Evolutionary conservation across 1,140 invertebrate species (phyloP).

Genomic region (Campodea augens): DNA sequence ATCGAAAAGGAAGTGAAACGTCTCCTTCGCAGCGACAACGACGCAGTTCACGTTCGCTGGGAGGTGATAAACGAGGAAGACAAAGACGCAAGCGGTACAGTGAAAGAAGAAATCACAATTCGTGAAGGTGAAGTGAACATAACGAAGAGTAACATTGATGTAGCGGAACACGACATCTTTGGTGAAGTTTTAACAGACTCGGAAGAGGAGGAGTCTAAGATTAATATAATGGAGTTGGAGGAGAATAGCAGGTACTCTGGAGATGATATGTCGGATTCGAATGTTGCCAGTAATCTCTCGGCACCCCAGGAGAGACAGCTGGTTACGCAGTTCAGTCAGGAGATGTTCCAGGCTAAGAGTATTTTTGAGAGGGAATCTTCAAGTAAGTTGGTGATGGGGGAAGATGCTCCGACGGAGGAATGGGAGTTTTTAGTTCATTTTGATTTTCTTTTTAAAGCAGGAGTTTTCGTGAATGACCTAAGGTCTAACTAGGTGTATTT

Average conservation of each 20-base stretch:
- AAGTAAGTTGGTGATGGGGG: background rate
- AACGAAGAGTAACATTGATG: conserved; percentile 11
- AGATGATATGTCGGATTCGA: conserved; percentile 54
- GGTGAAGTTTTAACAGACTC: conserved; percentile 38
- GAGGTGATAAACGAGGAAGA: conserved; percentile 85
- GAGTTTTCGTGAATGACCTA: background rate
- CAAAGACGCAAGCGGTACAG: conserved; percentile 28
- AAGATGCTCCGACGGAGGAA: background rate
- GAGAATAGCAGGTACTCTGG: conserved; percentile 54
- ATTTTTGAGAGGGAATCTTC: conserved; percentile 5
- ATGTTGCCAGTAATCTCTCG: too few relatives aligned
- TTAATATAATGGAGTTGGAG: conserved; percentile 54
- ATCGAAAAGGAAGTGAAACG: conserved; percentile 92
- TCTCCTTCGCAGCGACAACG: conserved; percentile 74
- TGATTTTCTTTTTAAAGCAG: background rate
- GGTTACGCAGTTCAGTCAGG: conserved; percentile 32
- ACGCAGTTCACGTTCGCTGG: conserved; percentile 75
- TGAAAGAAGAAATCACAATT: conserved; percentile 13
- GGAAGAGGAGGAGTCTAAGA: conserved; percentile 45
- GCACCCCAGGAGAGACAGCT: conserved; percentile 18
- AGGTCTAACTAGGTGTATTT: background rate
- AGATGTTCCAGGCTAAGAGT: conserved; percentile 26
- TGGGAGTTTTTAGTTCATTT: background rate
- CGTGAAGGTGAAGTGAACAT: conserved; percentile 4
- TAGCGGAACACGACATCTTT: conserved; percentile 66